phyloP scores from a whole-genome alignment of 1,140 invertebrate species.

The Uloborus diversus region DNA sequence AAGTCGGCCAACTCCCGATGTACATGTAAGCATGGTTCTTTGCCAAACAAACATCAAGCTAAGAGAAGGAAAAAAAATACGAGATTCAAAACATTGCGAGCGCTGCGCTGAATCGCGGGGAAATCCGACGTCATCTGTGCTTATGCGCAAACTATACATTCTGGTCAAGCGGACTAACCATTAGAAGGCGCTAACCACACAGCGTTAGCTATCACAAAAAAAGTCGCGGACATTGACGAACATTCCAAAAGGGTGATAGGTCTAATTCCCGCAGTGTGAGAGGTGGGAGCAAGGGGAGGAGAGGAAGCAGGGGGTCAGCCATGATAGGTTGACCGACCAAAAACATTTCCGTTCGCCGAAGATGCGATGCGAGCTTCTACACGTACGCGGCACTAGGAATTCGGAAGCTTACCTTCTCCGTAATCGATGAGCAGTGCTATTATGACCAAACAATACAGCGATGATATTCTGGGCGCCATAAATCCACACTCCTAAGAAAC shows the following conservation, averaged over 20 bases:
- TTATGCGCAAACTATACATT: conserved; percentile 42
- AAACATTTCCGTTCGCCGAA: conserved; percentile 46
- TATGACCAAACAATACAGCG: conserved; percentile 46
- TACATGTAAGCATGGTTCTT: too few relatives aligned
- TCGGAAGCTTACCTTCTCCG: conserved; percentile 37
- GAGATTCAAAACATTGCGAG: conserved; percentile 2
- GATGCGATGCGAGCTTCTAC: conserved; percentile 9
- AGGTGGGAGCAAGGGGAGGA: conserved; percentile 12
- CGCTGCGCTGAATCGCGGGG: conserved; percentile 14
- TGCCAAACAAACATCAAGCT: too few relatives aligned
- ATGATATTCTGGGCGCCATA: conserved; percentile 56
- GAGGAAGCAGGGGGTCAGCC: conserved; percentile 44
- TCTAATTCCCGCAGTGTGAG: conserved; percentile 3
- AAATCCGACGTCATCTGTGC: conserved; percentile 36
- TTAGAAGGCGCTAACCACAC: conserved; percentile 29
- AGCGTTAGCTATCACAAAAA: conserved; percentile 33
- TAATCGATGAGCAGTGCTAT: conserved; percentile 30
- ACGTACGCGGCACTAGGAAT: conserved; percentile 1
- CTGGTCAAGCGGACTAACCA: conserved; percentile 50
- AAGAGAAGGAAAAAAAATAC: too few relatives aligned
- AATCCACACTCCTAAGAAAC: conserved; percentile 49
- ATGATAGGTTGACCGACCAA: conserved; percentile 56
- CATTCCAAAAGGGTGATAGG: conserved; percentile 40
- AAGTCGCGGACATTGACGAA: background rate
- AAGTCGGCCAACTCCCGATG: too few relatives aligned